A percentile compares a stretch with the other conserved stretches of the same genome.
Conservation (phyloP, 2,888 invertebrate species). For the Pristionchus fissidentatus region DNA sequence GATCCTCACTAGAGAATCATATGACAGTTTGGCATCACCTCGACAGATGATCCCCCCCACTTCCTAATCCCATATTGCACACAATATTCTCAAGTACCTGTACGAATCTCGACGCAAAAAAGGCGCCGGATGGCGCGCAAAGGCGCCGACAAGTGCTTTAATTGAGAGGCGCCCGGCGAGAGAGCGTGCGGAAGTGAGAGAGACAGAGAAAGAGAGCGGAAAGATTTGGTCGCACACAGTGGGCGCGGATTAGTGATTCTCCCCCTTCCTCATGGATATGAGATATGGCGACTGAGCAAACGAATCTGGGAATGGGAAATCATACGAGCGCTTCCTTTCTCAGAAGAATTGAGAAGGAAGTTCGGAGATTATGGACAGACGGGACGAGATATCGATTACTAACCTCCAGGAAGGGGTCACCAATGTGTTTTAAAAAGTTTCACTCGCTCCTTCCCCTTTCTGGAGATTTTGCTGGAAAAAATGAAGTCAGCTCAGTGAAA, state of each 20-base stretch:
- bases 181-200: neutral
- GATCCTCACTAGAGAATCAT: neutral
- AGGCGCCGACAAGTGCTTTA: slow-evolving; percentile 11
- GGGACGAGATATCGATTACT: too few relatives aligned
- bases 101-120: slow-evolving; percentile 33
- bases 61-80: slow-evolving; percentile 29
- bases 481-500: too few relatives aligned
- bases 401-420: too few relatives aligned
- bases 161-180: slow-evolving; percentile 34
- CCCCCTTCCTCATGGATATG: slow-evolving; percentile 3
- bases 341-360: too few relatives aligned
- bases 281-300: slow-evolving; percentile 37
- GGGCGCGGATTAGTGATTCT: slow-evolving; percentile 7
- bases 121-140: neutral
- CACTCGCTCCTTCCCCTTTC: too few relatives aligned
- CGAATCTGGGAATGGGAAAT: neutral
- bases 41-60: slow-evolving; percentile 2
- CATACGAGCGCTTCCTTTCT: slow-evolving; percentile 28
- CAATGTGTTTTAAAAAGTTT: too few relatives aligned
- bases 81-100: slow-evolving; percentile 34
- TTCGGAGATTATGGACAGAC: too few relatives aligned
- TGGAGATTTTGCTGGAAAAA: too few relatives aligned
- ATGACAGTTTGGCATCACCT: neutral
- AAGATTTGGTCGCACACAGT: too few relatives aligned
- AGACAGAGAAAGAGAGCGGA: too few relatives aligned